Evolutionary conservation across 2,797 vertebrate species (phyloP).

Genomic region (Choloepus didactylus): DNA sequence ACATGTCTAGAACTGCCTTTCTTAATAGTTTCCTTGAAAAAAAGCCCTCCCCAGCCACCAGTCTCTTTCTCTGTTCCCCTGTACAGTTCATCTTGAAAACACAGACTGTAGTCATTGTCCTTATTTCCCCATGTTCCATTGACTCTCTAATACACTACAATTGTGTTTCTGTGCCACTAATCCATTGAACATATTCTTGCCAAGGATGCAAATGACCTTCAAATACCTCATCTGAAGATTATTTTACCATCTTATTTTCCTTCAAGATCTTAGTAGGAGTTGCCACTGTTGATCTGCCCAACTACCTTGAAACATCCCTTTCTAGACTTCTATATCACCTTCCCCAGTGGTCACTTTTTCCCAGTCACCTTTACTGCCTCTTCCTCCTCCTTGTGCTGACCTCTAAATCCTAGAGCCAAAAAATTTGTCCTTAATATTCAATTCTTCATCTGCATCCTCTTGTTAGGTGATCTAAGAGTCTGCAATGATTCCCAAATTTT

Average conservation of each 20-base stretch:
- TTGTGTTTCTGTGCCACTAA: not conserved
- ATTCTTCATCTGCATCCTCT: too few relatives aligned
- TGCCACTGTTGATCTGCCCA: not conserved
- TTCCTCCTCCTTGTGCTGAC: too few relatives aligned
- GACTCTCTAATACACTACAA: not conserved
- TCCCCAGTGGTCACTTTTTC: not conserved
- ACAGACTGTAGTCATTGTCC: not conserved
- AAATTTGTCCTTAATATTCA: too few relatives aligned
- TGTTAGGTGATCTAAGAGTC: too few relatives aligned
- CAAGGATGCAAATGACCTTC: not conserved
- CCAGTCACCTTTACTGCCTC: too few relatives aligned
- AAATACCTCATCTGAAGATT: not conserved
- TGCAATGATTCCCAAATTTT: too few relatives aligned
- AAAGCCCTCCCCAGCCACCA: not conserved
- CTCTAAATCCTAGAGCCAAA: too few relatives aligned
- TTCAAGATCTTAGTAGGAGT: not conserved
- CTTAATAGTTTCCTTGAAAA: not conserved
- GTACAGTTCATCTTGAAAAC: not conserved
- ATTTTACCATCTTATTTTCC: not conserved
- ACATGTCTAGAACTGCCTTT: not conserved
- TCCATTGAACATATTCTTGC: not conserved
- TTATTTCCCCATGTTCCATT: not conserved
- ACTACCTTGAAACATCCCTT: not conserved
- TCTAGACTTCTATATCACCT: not conserved
- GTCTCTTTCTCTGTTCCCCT: not conserved